Evolutionary conservation across 2,797 vertebrate genomes (phyloP), one percentile per base, ranked within the genome.

Genomic region (Apogon hyalosoma): DNA sequence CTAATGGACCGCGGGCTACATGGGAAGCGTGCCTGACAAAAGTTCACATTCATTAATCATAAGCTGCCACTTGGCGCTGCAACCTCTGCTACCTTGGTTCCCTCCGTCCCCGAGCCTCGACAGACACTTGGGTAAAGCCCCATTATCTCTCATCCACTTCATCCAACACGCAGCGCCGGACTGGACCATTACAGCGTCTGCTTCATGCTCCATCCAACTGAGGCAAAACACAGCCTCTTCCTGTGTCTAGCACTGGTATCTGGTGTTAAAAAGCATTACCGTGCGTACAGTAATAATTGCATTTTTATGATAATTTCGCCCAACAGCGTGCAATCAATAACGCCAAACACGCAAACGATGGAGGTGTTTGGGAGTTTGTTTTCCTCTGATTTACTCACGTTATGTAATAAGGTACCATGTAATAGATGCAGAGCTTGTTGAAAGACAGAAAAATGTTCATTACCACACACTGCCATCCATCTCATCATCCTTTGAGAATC

Each of bases 11-110:
- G 6, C 0, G 47, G 60, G 75, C 47, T 56, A 57, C 68, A 75
- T 1, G 39, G 16, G 65, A 57, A 77, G 75, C 57, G 57, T 73
- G 80, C 53, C 86, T 82, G 67, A 73, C 71, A 80, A 83, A 89
- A 83, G 86, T 87, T 91, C 83, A 83, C 84, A 88, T 90, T 88
- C 85, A 92, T 93, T 90, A 92, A 88, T 93, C 85, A 92, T 84
- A 84, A 80, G 63, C 67, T 82, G 80, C 78, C 58, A 80, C 81
- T 86, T 79, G 75, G 77, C 19, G n/a, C 60, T 13, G 53, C 65
- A 74, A 75, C 73, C 75, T 73, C 64, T 61, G 50, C 78, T 80
- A 47, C 63, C 59, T 73, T 18, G 1, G 50, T 39, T 80, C 58
- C 60, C 54, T 43, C 31, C 7, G 6, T 54, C 33, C 41, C 66